Evolutionary conservation across 2,888 invertebrate genomes (phyloP).

Genomic region (Eudemis profundana): DNA sequence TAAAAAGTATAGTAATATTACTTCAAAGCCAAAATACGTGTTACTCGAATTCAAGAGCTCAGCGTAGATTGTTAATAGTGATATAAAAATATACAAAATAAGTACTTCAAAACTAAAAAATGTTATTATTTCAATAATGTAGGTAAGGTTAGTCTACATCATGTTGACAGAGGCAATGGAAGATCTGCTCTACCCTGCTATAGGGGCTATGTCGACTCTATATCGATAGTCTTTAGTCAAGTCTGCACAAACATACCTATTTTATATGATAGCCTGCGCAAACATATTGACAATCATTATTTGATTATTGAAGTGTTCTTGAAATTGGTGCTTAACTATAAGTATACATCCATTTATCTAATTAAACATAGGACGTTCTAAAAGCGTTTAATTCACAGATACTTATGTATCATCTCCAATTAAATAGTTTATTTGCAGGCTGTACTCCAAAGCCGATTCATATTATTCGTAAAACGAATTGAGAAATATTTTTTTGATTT

Average conservation of each 20-base stretch:
- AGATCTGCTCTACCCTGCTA: conserved; percentile 37
- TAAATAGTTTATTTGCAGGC: too few species aligned
- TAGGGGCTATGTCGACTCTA: conserved; percentile 24
- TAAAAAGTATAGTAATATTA: not conserved
- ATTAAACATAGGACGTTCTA: not conserved
- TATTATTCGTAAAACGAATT: too few species aligned
- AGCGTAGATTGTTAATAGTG: conserved; percentile 84
- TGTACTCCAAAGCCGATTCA: too few species aligned
- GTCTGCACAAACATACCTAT: not conserved
- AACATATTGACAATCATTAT: not conserved
- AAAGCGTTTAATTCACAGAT: too few species aligned
- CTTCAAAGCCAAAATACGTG: conserved; percentile 7
- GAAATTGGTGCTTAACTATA: not conserved
- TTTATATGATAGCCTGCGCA: not conserved
- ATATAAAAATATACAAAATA: conserved; percentile 75
- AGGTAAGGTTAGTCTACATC: conserved; percentile 79
- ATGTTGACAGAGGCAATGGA: conserved; percentile 63
- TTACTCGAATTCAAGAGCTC: conserved; percentile 72
- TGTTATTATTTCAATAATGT: conserved; percentile 81
- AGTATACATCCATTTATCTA: not conserved
- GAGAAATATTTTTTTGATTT: too few species aligned
- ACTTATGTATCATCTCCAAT: too few species aligned
- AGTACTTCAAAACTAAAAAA: conserved; percentile 71
- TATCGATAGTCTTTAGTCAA: not conserved
- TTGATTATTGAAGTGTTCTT: not conserved